These are phyloP conservation scores for Tinamus guttatus DNA, from an alignment of 2,113 vertebrate genomes.

Conservation along the genomic window DNA sequence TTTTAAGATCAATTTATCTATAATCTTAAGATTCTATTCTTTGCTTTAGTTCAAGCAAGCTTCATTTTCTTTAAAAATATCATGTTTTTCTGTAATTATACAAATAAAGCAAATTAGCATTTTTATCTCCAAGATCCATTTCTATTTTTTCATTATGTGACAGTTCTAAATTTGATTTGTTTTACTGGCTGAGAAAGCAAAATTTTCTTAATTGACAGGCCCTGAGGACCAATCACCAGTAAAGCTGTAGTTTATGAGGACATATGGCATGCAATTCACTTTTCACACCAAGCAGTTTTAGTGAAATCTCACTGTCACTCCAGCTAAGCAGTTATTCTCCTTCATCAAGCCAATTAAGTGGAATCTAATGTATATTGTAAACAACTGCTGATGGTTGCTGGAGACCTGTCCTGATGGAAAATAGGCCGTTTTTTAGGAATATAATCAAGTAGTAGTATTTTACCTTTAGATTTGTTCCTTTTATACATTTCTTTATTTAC, in stretches of 20 bases:
- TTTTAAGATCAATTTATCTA: neutral
- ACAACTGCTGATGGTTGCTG: neutral
- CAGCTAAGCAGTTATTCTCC: neutral
- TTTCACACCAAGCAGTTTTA: neutral
- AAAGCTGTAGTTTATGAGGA: neutral
- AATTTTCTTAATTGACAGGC: neutral
- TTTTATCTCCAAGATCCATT: neutral
- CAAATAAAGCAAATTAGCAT: neutral
- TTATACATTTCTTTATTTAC: neutral
- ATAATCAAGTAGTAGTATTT: neutral
- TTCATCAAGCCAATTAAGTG: neutral
- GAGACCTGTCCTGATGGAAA: neutral
- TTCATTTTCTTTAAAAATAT: neutral
- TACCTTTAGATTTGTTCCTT: neutral
- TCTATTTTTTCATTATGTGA: neutral
- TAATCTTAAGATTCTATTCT: neutral
- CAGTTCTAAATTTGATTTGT: neutral
- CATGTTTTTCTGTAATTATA: neutral
- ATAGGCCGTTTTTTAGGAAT: neutral
- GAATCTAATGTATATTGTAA: neutral
- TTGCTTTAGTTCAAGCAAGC: neutral
- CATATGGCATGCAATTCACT: fast-evolving
- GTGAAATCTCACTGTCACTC: neutral
- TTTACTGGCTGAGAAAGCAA: neutral
- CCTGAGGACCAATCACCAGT: neutral